Evolutionary conservation across 2,888 invertebrate genomes (phyloP).

Genomic region (Dorcus hopei): DNA sequence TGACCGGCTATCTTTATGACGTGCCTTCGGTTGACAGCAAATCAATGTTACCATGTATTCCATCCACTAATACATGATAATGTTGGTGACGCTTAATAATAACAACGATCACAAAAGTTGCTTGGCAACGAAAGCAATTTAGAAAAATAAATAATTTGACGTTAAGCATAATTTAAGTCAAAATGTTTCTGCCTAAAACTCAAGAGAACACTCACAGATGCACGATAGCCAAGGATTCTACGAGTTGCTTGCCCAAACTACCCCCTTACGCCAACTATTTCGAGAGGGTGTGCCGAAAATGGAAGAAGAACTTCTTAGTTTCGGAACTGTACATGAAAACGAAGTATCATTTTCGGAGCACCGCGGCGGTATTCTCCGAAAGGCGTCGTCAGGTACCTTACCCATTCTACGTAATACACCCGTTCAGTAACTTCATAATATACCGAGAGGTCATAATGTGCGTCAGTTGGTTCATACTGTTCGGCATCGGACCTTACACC

Average conservation of each 20-base stretch:
- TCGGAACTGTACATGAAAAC: constrained; percentile 35
- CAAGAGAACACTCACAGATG: constrained; percentile 3
- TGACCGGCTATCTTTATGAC: constrained; percentile 16
- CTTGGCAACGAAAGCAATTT: no score
- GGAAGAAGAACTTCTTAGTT: constrained; percentile 40
- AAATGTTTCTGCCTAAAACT: no score
- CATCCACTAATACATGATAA: no score
- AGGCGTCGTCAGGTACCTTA: constrained; percentile 38
- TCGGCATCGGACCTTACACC: constrained; percentile 17
- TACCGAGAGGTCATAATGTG: constrained; percentile 18
- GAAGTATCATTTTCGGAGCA: constrained; percentile 38
- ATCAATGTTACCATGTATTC: constrained; percentile 9
- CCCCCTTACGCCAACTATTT: constrained; percentile 38
- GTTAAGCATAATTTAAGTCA: no score
- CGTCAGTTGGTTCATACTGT: constrained; percentile 18
- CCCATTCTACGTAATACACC: constrained; percentile 44
- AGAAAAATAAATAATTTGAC: no score
- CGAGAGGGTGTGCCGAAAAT: constrained; percentile 32
- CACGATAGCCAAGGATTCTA: constrained; percentile 2
- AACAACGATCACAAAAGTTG: no score
- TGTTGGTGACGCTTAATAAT: no score
- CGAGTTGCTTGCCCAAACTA: constrained; percentile 37
- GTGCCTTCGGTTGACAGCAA: constrained; percentile 13
- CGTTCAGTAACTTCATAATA: constrained; percentile 34
- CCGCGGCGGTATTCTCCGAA: constrained; percentile 41